Percentiles rank a stretch among this genome's conserved stretches.
phyloP scores from a whole-genome alignment of 2,113 vertebrate genomes.

The Elachura formosa region DNA sequence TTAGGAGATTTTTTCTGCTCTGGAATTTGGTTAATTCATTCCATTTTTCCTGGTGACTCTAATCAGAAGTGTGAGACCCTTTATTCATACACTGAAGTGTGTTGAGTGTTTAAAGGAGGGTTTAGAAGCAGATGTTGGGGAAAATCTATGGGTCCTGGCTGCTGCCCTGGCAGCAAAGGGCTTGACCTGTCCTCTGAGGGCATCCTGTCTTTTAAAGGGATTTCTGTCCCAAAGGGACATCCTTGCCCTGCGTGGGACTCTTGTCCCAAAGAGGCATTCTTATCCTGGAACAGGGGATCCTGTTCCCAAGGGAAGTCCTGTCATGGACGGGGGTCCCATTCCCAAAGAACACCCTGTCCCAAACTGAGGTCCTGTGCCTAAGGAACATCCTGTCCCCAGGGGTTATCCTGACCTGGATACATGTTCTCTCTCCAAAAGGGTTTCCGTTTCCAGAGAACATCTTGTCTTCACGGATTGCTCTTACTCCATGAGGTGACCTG shows the following conservation, averaged over 20 bases:
- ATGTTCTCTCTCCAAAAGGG: not conserved
- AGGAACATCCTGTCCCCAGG: not conserved
- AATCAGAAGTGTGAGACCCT: not conserved
- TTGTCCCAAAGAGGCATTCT: not conserved
- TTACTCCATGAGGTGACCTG: no score
- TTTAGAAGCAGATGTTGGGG: not conserved
- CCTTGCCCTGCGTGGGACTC: not conserved
- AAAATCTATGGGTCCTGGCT: not conserved
- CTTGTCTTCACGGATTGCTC: not conserved
- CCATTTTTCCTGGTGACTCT: accelerated
- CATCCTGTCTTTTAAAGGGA: no score
- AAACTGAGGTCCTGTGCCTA: not conserved
- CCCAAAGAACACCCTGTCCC: not conserved
- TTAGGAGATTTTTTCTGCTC: not conserved
- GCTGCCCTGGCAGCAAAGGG: not conserved
- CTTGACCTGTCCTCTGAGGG: not conserved
- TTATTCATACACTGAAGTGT: not conserved
- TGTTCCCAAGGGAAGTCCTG: not conserved
- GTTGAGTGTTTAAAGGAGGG: not conserved
- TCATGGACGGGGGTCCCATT: not conserved
- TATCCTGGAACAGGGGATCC: not conserved
- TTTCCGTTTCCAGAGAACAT: not conserved
- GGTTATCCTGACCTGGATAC: not conserved
- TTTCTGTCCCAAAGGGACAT: not conserved
- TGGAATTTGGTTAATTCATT: not conserved